A percentile compares a stretch with the other conserved stretches of the same genome.
These are phyloP conservation scores for Coregonus sp. DNA, from an alignment of 2,797 vertebrate species.

Conservation along the genomic window DNA sequence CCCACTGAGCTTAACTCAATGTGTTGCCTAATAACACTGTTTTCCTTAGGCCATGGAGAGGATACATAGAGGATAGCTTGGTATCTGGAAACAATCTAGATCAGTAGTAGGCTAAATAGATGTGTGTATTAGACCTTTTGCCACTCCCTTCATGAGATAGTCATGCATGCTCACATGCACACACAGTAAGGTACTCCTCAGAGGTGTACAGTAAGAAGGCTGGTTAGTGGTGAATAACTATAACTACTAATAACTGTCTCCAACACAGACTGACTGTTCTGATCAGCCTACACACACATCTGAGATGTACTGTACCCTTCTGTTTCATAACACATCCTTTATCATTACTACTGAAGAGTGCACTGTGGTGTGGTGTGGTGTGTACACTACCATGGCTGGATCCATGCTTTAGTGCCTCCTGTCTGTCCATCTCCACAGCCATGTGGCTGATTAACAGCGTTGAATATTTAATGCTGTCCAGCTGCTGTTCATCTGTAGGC, in stretches of 20 bases:
- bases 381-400: no score
- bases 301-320: no score
- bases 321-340: no score
- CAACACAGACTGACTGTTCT: background rate
- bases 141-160: background rate
- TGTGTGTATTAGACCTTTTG: background rate
- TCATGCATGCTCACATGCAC: background rate
- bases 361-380: background rate
- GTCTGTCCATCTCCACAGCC: background rate
- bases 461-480: conserved; percentile 61
- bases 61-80: background rate
- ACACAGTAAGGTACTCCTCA: background rate
- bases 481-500: conserved; percentile 50
- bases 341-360: background rate
- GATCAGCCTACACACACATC: background rate
- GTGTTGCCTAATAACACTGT: background rate
- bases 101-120: no score
- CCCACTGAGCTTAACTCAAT: background rate
- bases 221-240: background rate
- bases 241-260: background rate
- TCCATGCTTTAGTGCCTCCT: background rate
- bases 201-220: background rate
- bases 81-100: no score
- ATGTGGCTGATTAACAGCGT: conserved; percentile 49
- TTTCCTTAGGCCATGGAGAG: background rate